These are phyloP conservation scores for Sturmia bella DNA, from an alignment of 2,888 invertebrate species.

Conservation along the genomic window DNA sequence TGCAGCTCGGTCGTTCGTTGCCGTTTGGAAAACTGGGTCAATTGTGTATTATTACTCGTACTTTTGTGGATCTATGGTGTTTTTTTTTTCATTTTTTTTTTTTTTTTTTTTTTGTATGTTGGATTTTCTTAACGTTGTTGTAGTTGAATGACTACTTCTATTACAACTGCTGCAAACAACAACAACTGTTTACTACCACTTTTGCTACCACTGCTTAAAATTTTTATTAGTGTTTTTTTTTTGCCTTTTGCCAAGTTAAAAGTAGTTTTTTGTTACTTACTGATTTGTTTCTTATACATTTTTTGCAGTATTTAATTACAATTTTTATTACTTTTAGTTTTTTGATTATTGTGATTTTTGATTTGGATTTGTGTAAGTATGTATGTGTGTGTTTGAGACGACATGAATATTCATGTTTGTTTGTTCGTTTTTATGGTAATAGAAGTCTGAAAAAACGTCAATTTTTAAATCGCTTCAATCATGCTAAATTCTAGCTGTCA, in stretches of 20 bases:
- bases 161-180: constrained; percentile 64
- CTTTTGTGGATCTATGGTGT: constrained; percentile 60
- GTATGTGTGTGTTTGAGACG: constrained; percentile 37
- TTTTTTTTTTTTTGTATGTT: no score
- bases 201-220: constrained; percentile 61
- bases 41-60: constrained; percentile 74
- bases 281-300: constrained; percentile 51
- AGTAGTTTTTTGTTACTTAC: constrained; percentile 67
- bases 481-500: constrained; percentile 63
- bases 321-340: constrained; percentile 68
- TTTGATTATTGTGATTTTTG: constrained; percentile 37
- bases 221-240: constrained; percentile 36
- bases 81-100: constrained; percentile 5
- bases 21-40: constrained; percentile 81
- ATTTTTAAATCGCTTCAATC: constrained; percentile 67
- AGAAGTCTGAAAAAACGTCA: constrained; percentile 68
- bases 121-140: constrained; percentile 53
- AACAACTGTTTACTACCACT: constrained; percentile 67
- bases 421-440: constrained; percentile 60
- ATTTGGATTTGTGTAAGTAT: constrained; percentile 19
- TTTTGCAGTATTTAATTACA: constrained; percentile 70
- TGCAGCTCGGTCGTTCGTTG: constrained; percentile 77
- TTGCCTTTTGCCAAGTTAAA: constrained; percentile 62
- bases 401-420: constrained; percentile 67
- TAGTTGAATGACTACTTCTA: constrained; percentile 70